phyloP scores from a whole-genome alignment of 2,888 invertebrate genomes.

The Eulithis prunata region DNA sequence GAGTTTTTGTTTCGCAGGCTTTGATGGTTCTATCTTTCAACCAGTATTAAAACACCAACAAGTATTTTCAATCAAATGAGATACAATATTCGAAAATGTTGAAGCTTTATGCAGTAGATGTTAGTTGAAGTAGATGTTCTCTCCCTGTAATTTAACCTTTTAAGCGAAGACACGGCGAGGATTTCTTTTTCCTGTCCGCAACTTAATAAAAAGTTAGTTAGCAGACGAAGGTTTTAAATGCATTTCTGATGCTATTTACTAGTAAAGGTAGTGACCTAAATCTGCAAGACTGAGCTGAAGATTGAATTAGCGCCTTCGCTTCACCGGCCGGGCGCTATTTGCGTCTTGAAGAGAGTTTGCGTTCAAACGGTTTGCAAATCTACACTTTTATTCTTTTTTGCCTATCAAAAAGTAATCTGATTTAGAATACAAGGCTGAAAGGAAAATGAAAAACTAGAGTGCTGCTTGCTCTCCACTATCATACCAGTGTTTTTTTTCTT shows the following conservation, averaged over 20 bases:
- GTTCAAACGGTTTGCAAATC: conserved; percentile 17
- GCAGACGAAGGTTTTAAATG: conserved; percentile 34
- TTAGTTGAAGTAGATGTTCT: too few relatives aligned
- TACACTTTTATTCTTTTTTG: conserved; percentile 10
- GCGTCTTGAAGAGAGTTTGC: conserved; percentile 31
- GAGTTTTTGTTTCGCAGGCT: too few relatives aligned
- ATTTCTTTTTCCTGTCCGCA: neutral
- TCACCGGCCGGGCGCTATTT: conserved; percentile 34
- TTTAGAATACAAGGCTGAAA: neutral
- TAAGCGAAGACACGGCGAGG: neutral
- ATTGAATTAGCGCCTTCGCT: conserved; percentile 38
- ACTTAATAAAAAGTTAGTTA: conserved; percentile 22
- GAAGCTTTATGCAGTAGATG: too few relatives aligned
- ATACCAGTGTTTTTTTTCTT: too few relatives aligned
- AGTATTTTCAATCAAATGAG: too few relatives aligned
- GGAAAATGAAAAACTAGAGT: too few relatives aligned
- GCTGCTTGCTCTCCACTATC: too few relatives aligned
- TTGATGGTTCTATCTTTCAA: too few relatives aligned
- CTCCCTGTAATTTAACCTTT: too few relatives aligned
- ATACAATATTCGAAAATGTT: too few relatives aligned
- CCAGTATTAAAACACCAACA: too few relatives aligned
- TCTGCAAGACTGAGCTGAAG: conserved; percentile 35
- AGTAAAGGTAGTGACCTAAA: conserved; percentile 39
- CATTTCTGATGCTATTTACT: conserved; percentile 41
- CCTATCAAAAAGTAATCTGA: neutral